These are phyloP conservation scores for Bombus confusus DNA, from an alignment of 1,140 invertebrate genomes.

Conservation along the genomic window DNA sequence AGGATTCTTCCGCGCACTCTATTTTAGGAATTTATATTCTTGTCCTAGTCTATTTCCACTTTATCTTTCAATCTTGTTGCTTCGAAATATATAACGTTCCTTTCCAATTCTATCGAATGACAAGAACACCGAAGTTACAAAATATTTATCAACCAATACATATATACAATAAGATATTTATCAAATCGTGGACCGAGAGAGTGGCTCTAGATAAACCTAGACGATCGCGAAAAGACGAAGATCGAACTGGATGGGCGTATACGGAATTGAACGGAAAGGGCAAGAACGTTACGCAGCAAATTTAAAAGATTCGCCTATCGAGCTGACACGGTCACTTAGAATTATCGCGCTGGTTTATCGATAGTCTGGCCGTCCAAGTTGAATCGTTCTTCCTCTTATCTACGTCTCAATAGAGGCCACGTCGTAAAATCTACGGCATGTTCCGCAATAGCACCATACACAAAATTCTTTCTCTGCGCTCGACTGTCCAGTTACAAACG, in stretches of 20 bases:
- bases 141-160: too few relatives aligned
- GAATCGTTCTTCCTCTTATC: slow-evolving; percentile 31
- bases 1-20: not conserved
- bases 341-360: slow-evolving; percentile 12
- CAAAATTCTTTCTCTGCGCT: not conserved
- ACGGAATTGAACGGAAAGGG: not conserved
- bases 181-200: not conserved
- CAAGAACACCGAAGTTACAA: not conserved
- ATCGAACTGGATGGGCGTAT: not conserved
- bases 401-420: slow-evolving; percentile 8
- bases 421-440: slow-evolving; percentile 21
- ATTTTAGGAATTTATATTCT: not conserved
- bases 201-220: not conserved
- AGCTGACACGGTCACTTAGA: not conserved
- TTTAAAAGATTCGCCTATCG: slow-evolving; percentile 5
- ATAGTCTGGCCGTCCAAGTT: not conserved
- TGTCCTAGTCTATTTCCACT: not conserved
- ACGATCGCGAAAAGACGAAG: not conserved
- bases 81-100: not conserved
- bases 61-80: not conserved
- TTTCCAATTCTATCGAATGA: not conserved
- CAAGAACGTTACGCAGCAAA: not conserved
- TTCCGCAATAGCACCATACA: slow-evolving; percentile 18
- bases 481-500: not conserved
- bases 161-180: too few relatives aligned